phyloP scores from a whole-genome alignment of 2,888 invertebrate genomes.

The Scelioninae gen. 2 region DNA sequence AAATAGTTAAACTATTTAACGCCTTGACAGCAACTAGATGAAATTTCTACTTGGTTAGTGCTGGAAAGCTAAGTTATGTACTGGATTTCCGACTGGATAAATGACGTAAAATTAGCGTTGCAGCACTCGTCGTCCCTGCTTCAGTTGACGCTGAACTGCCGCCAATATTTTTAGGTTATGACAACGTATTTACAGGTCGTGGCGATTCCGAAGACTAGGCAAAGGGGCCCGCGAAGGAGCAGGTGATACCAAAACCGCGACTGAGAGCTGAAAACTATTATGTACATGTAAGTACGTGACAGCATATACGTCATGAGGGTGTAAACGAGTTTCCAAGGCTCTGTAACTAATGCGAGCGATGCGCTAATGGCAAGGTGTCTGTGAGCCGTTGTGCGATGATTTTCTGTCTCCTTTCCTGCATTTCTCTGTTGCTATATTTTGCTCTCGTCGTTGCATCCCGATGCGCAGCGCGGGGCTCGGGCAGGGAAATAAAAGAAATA shows the following conservation, averaged over 20 bases:
- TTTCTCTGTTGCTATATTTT: conserved; percentile 44
- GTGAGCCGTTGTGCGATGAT: conserved; percentile 58
- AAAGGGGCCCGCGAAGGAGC: conserved; percentile 27
- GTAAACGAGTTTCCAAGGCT: conserved; percentile 61
- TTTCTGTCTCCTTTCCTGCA: conserved; percentile 51
- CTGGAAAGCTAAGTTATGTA: no score
- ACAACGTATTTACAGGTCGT: no score
- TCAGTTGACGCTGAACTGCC: no score
- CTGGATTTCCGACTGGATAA: no score
- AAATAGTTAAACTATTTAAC: no score
- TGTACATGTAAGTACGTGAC: conserved; percentile 59
- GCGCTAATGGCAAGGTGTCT: conserved; percentile 70
- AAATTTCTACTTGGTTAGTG: no score
- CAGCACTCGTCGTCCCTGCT: no score
- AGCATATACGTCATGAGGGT: conserved; percentile 60
- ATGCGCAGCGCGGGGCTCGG: conserved; percentile 47
- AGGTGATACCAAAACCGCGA: conserved; percentile 44
- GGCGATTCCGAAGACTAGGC: no score
- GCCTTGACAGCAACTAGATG: no score
- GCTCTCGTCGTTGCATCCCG: conserved; percentile 40
- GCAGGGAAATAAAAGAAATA: conserved; percentile 51
- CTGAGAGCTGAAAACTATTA: conserved; percentile 57
- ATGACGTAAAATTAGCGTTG: no score
- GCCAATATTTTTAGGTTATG: no score
- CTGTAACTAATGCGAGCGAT: conserved; percentile 64